Conservation (phyloP, 2,113 vertebrate genomes). For the Sarotherodon lohbergeri region DNA sequence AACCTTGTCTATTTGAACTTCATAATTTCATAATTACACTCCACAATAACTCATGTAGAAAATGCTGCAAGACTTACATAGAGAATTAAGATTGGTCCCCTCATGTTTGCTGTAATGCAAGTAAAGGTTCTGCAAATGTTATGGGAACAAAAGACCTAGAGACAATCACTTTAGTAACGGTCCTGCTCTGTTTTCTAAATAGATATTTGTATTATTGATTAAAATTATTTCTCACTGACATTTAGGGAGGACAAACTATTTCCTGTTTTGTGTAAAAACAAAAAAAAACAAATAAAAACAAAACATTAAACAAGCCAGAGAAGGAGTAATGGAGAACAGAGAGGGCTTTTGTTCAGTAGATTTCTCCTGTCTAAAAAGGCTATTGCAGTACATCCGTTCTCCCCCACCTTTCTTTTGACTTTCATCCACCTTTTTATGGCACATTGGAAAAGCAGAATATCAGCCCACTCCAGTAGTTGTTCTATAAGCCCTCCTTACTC, state of each 20-base stretch:
- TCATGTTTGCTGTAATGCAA: neutral
- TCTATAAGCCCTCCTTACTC: neutral
- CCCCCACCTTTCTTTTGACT: neutral
- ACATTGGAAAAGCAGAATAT: neutral
- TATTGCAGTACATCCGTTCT: neutral
- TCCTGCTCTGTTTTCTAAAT: neutral
- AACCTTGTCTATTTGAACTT: neutral
- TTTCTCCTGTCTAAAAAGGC: neutral
- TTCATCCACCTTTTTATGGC: neutral
- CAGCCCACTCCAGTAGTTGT: conserved; percentile 5
- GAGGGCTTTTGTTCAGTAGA: neutral
- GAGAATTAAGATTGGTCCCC: neutral
- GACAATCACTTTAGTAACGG: neutral
- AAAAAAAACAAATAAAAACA: neutral
- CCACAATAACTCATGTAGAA: neutral
- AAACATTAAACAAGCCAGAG: neutral
- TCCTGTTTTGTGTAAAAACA: neutral
- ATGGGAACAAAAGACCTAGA: neutral
- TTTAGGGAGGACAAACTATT: neutral
- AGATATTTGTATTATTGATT: neutral
- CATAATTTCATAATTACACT: neutral
- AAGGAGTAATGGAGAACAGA: neutral
- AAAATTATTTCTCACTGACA: neutral
- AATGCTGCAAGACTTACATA: neutral
- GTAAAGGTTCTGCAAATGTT: neutral